A percentile compares a stretch with the other conserved stretches of the same genome.
Conservation (phyloP, 2,888 invertebrate species). For the Xanthorhoe spadicearia region DNA sequence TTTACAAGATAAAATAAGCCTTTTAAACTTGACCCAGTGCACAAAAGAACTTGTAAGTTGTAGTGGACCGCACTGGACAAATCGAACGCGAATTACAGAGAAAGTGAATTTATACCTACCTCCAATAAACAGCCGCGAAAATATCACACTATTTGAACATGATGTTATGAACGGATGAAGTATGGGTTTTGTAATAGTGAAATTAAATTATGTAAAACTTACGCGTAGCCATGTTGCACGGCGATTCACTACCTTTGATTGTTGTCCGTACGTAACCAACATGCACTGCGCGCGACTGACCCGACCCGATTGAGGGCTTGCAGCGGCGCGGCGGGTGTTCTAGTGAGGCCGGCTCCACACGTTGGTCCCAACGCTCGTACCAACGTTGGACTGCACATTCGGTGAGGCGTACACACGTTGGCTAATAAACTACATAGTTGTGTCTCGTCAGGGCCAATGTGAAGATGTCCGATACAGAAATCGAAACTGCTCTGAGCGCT, state of each 20-base stretch:
- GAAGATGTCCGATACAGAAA: too few relatives aligned
- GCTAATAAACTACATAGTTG: too few relatives aligned
- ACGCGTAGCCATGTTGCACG: slow-evolving; percentile 7
- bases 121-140: neutral
- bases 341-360: too few relatives aligned
- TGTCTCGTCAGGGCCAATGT: too few relatives aligned
- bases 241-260: slow-evolving; percentile 1
- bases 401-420: too few relatives aligned
- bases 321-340: neutral
- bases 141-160: too few relatives aligned
- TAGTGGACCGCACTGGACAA: neutral
- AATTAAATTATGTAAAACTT: neutral
- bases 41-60: slow-evolving; percentile 7
- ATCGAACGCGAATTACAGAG: slow-evolving; percentile 11
- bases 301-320: slow-evolving; percentile 7
- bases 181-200: neutral
- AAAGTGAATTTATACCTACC: slow-evolving; percentile 17
- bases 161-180: too few relatives aligned
- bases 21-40: slow-evolving; percentile 24
- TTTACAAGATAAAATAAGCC: neutral
- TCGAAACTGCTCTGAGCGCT: too few relatives aligned
- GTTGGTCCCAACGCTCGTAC: too few relatives aligned
- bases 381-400: too few relatives aligned
- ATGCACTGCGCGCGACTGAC: slow-evolving; percentile 8
- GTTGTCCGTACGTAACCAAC: neutral